These are phyloP conservation scores for Rafetus swinhoei DNA, from an alignment of 2,113 vertebrate species.

Conservation along the genomic window DNA sequence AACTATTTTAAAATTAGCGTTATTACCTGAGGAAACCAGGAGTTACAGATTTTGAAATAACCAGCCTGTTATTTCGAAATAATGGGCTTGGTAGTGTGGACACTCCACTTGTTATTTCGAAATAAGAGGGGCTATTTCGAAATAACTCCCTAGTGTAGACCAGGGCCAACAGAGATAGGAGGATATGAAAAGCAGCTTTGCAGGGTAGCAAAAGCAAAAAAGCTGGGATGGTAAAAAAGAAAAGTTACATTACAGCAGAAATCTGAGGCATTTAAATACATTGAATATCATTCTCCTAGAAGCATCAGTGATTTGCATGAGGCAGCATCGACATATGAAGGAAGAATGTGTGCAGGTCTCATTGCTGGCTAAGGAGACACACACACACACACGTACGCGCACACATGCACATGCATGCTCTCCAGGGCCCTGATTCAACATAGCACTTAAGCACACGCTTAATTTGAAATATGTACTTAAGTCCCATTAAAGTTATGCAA, in stretches of 20 bases:
- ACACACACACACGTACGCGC: not conserved
- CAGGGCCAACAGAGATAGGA: not conserved
- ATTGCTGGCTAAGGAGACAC: not conserved
- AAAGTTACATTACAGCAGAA: not conserved
- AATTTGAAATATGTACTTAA: not conserved
- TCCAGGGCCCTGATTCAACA: not conserved
- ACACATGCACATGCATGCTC: not conserved
- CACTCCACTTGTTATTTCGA: no score
- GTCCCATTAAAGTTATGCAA: not conserved
- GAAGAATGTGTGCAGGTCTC: not conserved
- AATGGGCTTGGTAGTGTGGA: no score
- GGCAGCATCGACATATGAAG: not conserved
- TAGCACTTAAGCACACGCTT: not conserved
- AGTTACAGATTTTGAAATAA: no score
- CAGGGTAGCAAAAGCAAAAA: not conserved
- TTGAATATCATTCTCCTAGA: not conserved
- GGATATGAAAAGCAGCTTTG: not conserved
- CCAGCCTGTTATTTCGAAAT: no score
- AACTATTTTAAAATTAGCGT: no score
- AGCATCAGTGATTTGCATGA: not conserved
- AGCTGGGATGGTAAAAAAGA: not conserved
- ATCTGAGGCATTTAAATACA: not conserved
- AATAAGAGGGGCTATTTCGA: no score
- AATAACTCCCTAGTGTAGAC: no score
- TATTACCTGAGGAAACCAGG: no score